These are phyloP conservation scores for Ciconia stormi DNA, from an alignment of 2,113 vertebrate species.

Conservation along the genomic window DNA sequence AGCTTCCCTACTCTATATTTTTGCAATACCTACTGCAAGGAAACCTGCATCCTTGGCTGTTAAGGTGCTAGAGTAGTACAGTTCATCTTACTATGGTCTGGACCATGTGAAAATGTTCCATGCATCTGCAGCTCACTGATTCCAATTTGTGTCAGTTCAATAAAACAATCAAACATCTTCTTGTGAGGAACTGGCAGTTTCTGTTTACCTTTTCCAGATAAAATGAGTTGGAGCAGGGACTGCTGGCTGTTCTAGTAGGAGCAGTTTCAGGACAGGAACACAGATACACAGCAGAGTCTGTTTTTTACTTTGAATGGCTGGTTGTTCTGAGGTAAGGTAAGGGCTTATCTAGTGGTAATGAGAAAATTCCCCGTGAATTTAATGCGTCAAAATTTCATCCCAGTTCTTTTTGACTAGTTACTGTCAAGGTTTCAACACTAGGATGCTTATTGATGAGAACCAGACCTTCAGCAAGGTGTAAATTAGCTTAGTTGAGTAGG, in stretches of 20 bases:
- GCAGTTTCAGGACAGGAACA: not conserved
- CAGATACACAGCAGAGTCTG: not conserved
- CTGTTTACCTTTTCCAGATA: conserved; percentile 14
- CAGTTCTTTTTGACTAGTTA: not conserved
- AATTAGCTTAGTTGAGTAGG: not conserved
- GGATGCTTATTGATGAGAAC: not conserved
- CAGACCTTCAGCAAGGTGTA: conserved; percentile 4
- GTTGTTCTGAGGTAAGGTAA: not conserved
- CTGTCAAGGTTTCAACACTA: not conserved
- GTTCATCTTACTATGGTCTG: not conserved
- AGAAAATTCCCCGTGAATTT: not conserved
- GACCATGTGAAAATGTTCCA: not conserved
- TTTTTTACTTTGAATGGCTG: not conserved
- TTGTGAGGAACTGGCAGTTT: not conserved
- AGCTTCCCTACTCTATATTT: not conserved
- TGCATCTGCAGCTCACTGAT: not conserved
- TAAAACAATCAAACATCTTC: not conserved
- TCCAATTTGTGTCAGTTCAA: not conserved
- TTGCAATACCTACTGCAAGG: not conserved
- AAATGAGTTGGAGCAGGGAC: not conserved
- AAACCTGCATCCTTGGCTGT: not conserved
- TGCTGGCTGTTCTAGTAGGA: not conserved
- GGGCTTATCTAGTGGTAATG: not conserved
- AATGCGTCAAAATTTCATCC: not conserved
- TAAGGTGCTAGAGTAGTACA: not conserved